Evolutionary conservation across 2,113 vertebrate species (phyloP).

Genomic region (Mesoclemmys tuberculata): DNA sequence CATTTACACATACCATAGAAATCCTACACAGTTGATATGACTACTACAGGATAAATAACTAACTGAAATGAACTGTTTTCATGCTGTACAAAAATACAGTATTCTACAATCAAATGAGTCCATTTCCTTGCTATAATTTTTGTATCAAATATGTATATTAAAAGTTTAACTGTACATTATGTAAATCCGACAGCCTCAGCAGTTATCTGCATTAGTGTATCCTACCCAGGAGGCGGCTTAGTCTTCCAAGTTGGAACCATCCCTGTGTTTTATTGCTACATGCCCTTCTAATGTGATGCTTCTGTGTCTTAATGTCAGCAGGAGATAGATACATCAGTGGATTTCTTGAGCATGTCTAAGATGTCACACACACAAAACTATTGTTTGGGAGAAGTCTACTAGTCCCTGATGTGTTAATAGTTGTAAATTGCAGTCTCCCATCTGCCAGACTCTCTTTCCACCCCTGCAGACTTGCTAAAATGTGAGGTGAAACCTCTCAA

Average conservation of each 20-base stretch:
- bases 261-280: conserved; percentile 64
- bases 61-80: conserved; percentile 62
- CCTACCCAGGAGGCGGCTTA: conserved; percentile 54
- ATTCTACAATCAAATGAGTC: conserved; percentile 73
- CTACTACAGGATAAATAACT: conserved; percentile 73
- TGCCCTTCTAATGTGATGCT: conserved; percentile 53
- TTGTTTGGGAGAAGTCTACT: conserved; percentile 36
- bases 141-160: conserved; percentile 81
- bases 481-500: conserved; percentile 46
- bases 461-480: conserved; percentile 33
- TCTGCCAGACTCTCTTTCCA: conserved; percentile 17
- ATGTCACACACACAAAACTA: not conserved
- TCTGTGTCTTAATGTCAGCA: conserved; percentile 59
- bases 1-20: conserved; percentile 63
- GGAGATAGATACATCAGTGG: conserved; percentile 17
- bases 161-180: conserved; percentile 79
- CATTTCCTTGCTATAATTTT: conserved; percentile 74
- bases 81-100: conserved; percentile 79
- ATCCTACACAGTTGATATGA: conserved; percentile 67
- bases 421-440: not conserved
- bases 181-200: conserved; percentile 67
- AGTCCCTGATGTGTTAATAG: not conserved
- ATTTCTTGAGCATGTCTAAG: not conserved
- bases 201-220: conserved; percentile 62
- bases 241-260: conserved; percentile 54